These are phyloP conservation scores for Bradypus variegatus DNA, from an alignment of 2,797 vertebrate species.

Conservation along the genomic window DNA sequence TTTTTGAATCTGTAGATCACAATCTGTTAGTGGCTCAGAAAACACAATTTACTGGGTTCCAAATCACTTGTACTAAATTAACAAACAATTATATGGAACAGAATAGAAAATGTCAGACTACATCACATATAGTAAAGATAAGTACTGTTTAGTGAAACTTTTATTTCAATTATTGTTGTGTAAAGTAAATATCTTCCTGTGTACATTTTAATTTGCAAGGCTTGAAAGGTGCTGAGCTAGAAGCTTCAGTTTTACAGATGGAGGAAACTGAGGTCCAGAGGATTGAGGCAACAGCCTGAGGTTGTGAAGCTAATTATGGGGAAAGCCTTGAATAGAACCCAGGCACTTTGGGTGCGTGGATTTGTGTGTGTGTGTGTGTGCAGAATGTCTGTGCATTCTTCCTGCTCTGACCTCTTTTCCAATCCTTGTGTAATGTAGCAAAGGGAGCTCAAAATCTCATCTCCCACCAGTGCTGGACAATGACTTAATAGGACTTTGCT, in stretches of 20 bases:
- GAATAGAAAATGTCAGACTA: background rate
- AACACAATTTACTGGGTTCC: background rate
- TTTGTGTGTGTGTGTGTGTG: too few relatives aligned
- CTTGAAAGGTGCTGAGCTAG: background rate
- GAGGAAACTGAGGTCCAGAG: background rate
- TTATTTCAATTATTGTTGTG: background rate
- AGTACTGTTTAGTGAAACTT: background rate
- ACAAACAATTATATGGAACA: background rate
- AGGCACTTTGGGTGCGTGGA: background rate
- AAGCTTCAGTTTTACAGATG: background rate
- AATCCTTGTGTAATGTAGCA: background rate
- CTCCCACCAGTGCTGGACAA: background rate
- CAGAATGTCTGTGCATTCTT: background rate
- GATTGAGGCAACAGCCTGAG: too few relatives aligned
- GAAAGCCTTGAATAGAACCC: background rate
- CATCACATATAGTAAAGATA: background rate
- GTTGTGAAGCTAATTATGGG: background rate
- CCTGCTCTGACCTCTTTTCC: background rate
- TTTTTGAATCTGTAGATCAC: background rate
- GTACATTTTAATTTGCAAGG: background rate
- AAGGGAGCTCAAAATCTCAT: background rate
- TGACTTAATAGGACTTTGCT: constrained; percentile 41
- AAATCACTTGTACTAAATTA: background rate
- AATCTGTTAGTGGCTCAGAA: background rate
- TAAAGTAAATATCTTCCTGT: background rate